Percentiles rank a stretch among this genome's conserved stretches.
phyloP scores from a whole-genome alignment of 2,888 invertebrate genomes.

The Lepidonotus clava region DNA sequence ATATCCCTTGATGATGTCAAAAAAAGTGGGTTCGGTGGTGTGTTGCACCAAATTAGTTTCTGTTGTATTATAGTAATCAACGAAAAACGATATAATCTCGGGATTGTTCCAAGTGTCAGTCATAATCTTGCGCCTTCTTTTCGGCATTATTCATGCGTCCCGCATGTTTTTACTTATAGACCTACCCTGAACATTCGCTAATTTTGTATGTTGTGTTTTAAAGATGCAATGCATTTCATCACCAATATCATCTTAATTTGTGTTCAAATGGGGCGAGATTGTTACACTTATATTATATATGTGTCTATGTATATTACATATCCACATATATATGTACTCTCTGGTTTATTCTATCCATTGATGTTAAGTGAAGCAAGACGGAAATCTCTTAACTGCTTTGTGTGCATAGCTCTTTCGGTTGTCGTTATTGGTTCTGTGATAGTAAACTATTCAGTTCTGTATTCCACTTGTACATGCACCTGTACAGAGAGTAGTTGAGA shows the following conservation, averaged over 20 bases:
- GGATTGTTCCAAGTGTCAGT: not conserved
- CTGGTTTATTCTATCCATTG: not conserved
- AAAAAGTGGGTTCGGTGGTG: not conserved
- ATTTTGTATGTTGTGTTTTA: not conserved
- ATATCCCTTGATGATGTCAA: not conserved
- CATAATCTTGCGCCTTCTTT: not conserved
- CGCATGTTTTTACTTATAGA: not conserved
- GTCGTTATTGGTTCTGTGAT: conserved; percentile 29
- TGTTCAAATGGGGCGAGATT: conserved; percentile 33
- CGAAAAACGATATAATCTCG: too few relatives aligned
- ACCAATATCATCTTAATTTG: conserved; percentile 7
- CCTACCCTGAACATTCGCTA: not conserved
- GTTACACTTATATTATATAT: conserved; percentile 30
- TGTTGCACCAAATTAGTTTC: not conserved
- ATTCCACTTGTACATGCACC: conserved; percentile 31
- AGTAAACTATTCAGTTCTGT: conserved; percentile 5
- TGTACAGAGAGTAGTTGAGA: conserved; percentile 34
- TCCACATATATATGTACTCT: not conserved
- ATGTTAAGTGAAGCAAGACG: not conserved
- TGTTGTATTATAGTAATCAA: conserved; percentile 1
- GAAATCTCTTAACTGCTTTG: not conserved
- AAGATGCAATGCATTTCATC: not conserved
- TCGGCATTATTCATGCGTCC: not conserved
- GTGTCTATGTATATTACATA: not conserved
- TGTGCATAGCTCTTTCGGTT: conserved; percentile 31